Base-by-base conservation (phyloP, 2,113 vertebrate species). In the Neodontobutis hainanensis region DNA sequence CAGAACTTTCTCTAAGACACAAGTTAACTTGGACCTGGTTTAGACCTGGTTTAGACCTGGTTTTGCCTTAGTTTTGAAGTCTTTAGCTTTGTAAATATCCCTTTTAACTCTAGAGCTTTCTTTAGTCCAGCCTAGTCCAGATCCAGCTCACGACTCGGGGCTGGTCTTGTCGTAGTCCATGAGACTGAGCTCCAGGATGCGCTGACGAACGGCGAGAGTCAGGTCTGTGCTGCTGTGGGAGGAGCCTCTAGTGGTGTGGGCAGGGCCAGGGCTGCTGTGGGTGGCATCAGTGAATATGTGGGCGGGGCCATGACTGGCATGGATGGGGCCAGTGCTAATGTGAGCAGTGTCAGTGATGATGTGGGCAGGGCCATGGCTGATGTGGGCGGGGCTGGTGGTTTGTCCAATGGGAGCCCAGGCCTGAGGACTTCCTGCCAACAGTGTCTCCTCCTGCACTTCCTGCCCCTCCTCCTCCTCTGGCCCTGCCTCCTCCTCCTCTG, bases 141-240 rank as follows among this genome's bases (percentile, higher is more conserved):
- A 14, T 42, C 55, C 36, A 14, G n/a, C 0, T 88, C 82, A 88
- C 73, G 92, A 92, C 81, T 94, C 92, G 0, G 94, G 94, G 73
- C 93, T 92, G n/a, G 82, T 91, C 91, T 96, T 94, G 32, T 98
- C 93, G 77, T 99, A 98, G 93, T 98, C 95, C 97, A 98, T 99
- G 91, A 98, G 97, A 55, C 91, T 93, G 71, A 98, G 94, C 85
- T 95, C 93, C 40, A 81, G 77, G 57, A 86, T 87, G 52, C 89
- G 74, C 71, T 87, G 89, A 0, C 79, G 62, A 12, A 86, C 85
- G 0, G 73, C 68, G 34, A 73, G 32, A 0, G 65, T 75, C 60
- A 77, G 64, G 79, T 80, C 82, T 9, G 34, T 43, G 83, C 1
- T 0, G 69, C 19, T 36, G 34, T 66, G 75, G 2, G 65, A 60